These are phyloP conservation scores for Hylaea fasciaria DNA, from an alignment of 2,888 invertebrate species.

Conservation along the genomic window DNA sequence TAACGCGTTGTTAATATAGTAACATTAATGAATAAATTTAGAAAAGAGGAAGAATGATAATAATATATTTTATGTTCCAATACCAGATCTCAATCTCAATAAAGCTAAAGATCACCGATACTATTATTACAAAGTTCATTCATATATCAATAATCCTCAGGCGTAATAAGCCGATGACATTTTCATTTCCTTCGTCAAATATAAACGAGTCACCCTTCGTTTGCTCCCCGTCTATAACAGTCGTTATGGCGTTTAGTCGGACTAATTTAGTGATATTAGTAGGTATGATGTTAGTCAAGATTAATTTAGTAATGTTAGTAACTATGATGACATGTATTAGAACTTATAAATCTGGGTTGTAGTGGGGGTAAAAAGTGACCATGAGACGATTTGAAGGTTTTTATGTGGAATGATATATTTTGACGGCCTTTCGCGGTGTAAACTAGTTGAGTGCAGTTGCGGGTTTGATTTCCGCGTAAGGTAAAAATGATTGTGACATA, in stretches of 20 bases:
- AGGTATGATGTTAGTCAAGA: conserved; percentile 16
- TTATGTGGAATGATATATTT: too few species aligned
- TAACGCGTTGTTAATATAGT: too few species aligned
- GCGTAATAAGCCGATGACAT: conserved; percentile 79
- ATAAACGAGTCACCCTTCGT: conserved; percentile 50
- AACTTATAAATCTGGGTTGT: too few species aligned
- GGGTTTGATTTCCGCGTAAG: too few species aligned
- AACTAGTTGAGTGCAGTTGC: too few species aligned
- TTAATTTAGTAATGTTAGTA: not conserved
- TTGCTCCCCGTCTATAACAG: conserved; percentile 63
- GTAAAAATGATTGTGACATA: too few species aligned
- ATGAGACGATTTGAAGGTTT: too few species aligned
- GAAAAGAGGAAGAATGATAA: too few species aligned
- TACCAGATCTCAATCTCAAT: conserved; percentile 12
- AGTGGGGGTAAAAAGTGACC: too few species aligned
- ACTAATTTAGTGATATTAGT: conserved; percentile 53
- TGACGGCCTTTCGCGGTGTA: too few species aligned
- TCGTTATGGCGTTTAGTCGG: conserved; percentile 59
- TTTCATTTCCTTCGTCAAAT: conserved; percentile 83
- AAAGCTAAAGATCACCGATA: conserved; percentile 12
- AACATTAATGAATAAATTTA: not conserved
- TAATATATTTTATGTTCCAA: too few species aligned
- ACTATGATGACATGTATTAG: too few species aligned
- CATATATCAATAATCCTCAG: conserved; percentile 72
- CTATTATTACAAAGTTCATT: conserved; percentile 24